phyloP scores from a whole-genome alignment of 2,888 invertebrate genomes.

The Andrena fulva region DNA sequence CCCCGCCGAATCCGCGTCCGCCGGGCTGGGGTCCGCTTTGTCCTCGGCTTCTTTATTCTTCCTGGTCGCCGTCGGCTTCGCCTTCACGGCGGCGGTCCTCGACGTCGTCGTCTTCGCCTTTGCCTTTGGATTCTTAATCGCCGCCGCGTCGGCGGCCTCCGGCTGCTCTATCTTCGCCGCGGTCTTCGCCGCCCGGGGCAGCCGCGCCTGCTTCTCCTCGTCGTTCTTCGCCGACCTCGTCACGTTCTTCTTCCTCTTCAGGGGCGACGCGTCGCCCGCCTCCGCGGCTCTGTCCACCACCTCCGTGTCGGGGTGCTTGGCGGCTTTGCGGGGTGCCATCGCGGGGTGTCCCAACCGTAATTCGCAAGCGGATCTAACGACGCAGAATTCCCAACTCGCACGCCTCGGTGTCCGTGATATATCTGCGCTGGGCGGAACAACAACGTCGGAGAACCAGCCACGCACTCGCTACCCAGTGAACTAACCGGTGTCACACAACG shows the following conservation, averaged over 20 bases:
- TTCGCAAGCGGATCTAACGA: not conserved
- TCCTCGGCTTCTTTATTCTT: conserved; percentile 37
- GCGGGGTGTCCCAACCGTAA: not conserved
- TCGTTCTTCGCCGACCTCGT: conserved; percentile 15
- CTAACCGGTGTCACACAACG: conserved; percentile 49
- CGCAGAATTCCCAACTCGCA: not conserved
- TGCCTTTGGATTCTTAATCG: conserved; percentile 40
- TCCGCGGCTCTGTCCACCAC: conserved; percentile 55
- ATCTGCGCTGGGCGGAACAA: not conserved
- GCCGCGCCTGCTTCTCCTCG: conserved; percentile 46
- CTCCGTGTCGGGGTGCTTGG: conserved; percentile 65
- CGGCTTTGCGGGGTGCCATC: conserved; percentile 71
- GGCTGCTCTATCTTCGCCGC: conserved; percentile 40
- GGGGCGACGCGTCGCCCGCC: conserved; percentile 60
- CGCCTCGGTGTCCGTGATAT: not conserved
- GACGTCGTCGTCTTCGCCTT: conserved; percentile 20
- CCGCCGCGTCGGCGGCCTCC: not conserved
- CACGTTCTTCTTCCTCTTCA: conserved; percentile 64
- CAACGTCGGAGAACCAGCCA: conserved; percentile 1
- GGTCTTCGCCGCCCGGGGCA: conserved; percentile 63
- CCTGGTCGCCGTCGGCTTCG: conserved; percentile 19
- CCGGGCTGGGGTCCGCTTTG: not conserved
- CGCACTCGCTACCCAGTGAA: conserved; percentile 11
- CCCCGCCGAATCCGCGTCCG: conserved; percentile 14
- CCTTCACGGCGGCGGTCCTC: conserved; percentile 30